phyloP scores from a whole-genome alignment of 2,797 vertebrate genomes.

The Pygocentrus nattereri region DNA sequence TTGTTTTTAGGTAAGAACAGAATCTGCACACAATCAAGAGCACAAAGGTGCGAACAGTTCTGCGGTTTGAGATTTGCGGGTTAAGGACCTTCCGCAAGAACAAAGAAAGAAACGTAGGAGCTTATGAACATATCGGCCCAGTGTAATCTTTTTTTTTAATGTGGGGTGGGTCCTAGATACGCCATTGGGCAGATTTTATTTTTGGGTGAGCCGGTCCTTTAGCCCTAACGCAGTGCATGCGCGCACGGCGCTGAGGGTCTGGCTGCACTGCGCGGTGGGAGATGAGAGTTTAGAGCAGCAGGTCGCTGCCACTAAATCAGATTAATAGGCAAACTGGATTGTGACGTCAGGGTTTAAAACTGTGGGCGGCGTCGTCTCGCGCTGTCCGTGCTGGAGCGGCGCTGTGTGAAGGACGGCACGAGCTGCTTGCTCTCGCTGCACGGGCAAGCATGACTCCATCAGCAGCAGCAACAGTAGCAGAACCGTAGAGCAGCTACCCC shows the following conservation, averaged over 20 bases:
- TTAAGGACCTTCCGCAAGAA: no score
- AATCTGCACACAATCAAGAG: no score
- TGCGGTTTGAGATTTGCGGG: no score
- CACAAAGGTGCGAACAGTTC: no score
- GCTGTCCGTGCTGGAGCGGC: slow-evolving; percentile 47
- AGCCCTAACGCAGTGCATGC: no score
- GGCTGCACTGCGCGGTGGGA: background rate
- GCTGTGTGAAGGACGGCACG: background rate
- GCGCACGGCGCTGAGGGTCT: background rate
- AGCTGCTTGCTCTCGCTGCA: background rate
- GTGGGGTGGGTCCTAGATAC: no score
- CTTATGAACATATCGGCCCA: no score
- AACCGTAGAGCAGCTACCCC: slow-evolving; percentile 24
- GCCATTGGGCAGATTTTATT: no score
- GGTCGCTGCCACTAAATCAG: slow-evolving; percentile 68
- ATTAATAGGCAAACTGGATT: slow-evolving; percentile 78
- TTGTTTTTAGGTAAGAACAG: no score
- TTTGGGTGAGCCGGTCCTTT: no score
- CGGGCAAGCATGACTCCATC: slow-evolving; percentile 65
- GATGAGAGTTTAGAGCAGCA: slow-evolving; percentile 15
- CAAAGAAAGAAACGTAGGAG: no score
- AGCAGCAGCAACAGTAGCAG: slow-evolving; percentile 33
- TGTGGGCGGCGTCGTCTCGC: background rate
- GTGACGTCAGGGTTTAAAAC: slow-evolving; percentile 78
- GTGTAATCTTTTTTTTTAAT: no score